phyloP scores from a whole-genome alignment of 2,113 vertebrate genomes.

The Dasypus novemcinctus region DNA sequence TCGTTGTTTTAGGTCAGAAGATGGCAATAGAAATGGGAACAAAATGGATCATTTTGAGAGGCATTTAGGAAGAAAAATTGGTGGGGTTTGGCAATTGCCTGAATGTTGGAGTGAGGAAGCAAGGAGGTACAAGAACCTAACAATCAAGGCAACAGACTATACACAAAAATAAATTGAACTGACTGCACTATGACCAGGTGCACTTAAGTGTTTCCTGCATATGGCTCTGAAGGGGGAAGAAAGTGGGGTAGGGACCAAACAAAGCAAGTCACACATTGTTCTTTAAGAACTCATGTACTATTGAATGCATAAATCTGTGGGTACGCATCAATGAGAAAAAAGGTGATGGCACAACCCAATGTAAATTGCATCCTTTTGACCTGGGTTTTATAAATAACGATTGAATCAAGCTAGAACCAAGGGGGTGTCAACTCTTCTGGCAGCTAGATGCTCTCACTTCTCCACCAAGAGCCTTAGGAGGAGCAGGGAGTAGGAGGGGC shows the following conservation, averaged over 20 bases:
- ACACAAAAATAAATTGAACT: not conserved
- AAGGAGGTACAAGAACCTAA: not conserved
- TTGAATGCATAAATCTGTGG: fast-evolving
- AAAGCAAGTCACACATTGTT: not conserved
- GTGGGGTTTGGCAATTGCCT: not conserved
- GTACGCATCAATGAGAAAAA: not conserved
- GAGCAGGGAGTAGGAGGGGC: no score
- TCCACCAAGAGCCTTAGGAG: not conserved
- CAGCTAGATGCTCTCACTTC: not conserved
- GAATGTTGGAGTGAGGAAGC: not conserved
- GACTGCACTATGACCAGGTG: no score
- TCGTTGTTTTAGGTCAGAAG: not conserved
- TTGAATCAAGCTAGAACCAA: no score
- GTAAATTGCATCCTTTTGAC: not conserved
- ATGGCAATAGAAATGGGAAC: not conserved
- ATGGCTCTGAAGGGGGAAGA: not conserved
- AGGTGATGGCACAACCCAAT: not conserved
- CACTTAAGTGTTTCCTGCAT: not conserved
- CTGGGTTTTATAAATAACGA: not conserved
- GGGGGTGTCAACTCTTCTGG: not conserved
- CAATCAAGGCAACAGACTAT: not conserved
- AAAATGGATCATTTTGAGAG: not conserved
- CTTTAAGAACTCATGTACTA: not conserved
- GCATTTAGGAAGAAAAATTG: not conserved
- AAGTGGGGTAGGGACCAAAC: not conserved